Conservation (phyloP, 2,113 vertebrate genomes). For the Plestiodon gilberti region DNA sequence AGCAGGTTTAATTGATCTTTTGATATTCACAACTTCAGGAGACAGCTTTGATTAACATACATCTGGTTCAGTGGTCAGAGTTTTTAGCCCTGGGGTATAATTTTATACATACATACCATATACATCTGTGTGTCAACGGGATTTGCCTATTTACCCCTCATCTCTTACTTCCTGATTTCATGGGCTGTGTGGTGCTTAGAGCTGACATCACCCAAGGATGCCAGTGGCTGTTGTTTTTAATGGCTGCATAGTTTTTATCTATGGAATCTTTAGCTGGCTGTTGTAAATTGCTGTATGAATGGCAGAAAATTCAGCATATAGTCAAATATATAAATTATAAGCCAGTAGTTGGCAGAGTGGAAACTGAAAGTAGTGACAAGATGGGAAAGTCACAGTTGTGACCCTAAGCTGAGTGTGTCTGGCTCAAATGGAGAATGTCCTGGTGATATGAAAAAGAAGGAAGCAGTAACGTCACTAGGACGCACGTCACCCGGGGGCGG, state of each 20-base stretch:
- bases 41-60: background rate
- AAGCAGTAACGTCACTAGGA: too few relatives aligned
- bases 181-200: background rate
- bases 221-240: background rate
- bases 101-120: background rate
- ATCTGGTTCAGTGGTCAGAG: background rate
- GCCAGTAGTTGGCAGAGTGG: too few relatives aligned
- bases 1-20: background rate
- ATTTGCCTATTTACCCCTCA: background rate
- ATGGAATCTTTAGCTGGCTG: background rate
- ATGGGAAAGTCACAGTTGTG: too few relatives aligned
- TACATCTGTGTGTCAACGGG: too few relatives aligned
- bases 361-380: too few relatives aligned
- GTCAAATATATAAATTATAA: too few relatives aligned
- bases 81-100: background rate
- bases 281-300: too few relatives aligned
- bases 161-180: background rate
- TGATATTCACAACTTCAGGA: background rate
- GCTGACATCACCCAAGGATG: background rate
- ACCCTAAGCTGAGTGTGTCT: too few relatives aligned
- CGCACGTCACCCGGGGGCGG: too few relatives aligned
- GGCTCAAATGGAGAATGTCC: too few relatives aligned
- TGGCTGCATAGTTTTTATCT: background rate
- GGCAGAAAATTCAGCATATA: too few relatives aligned
- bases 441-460: too few relatives aligned